Base-by-base conservation (phyloP, 2,797 vertebrate genomes). In the Takifugu rubripes region DNA sequence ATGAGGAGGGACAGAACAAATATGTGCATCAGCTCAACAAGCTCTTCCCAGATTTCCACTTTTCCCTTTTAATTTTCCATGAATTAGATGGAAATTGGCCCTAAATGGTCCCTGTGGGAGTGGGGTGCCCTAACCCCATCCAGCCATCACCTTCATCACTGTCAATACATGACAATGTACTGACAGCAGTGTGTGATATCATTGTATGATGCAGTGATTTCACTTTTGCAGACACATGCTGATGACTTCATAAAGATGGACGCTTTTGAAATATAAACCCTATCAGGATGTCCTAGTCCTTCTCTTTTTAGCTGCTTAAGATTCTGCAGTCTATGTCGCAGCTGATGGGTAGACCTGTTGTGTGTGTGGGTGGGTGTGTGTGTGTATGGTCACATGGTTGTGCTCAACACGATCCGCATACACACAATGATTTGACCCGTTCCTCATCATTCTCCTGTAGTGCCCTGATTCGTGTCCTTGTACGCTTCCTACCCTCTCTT, bases 1-100 rank as follows among this genome's bases (percentile, higher is more conserved):
- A 68, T 86, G 86, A 85, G 79, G 78, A 85, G 86, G 85, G 73
- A 83, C 81, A 80, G 72, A 75, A 85, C 77, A 72, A 58, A 56
- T 49, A 47, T 43, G 49, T 56, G 48, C 62, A 55, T 51, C 43
- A 8, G 15, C 16, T 10, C 15, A 2, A 42, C 9, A 42, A 9
- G 14, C 9, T 5, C 36, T 42, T 42, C 9, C 36, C 36, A 42
- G 9, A 14, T 42, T 44, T 5, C 16, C 43, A 2, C 43, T 17
- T 17, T 17, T 16, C 43, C 43, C 5, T 3, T 44, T 44, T 16
- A 1, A 6, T 6, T 16, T 44, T 44, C 43, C 43, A 16, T 16
- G 6, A 43, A n/a, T 5, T 8, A 16, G n/a, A 16, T 44, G 43
- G 43, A 17, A 44, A 17, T 5, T 44, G n/a, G 43, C 16, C n/a